Evolutionary conservation across 2,113 vertebrate species (phyloP), one percentile per base, ranked within the genome.

Genomic region (Seriola quinqueradiata): DNA sequence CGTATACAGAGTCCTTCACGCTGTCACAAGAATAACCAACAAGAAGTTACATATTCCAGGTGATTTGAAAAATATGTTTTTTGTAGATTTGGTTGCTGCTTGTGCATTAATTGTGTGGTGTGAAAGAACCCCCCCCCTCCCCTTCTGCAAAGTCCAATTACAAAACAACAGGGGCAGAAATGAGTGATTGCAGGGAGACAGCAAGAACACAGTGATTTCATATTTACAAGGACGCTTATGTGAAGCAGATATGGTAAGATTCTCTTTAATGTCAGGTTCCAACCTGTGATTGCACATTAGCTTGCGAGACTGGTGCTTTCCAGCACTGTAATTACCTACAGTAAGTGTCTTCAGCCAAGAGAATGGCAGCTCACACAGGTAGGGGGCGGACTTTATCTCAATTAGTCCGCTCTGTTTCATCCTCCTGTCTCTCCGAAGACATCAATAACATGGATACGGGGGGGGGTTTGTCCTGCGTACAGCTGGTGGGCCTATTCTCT

Each of bases 221-320:
- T 77, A 85, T 90, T 85, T 79, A 81, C 82, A 80, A 87, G 75
- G 76, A 74, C 34, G 65, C 90, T 88, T 83, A 79, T 78, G 77
- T 70, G 88, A 90, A 87, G 84, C 85, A 87, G 82, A 92, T 78
- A 73, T 77, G 76, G 78, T 66, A 40, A 81, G 81, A 84, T 81
- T 90, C 65, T 9, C 82, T 91, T 86, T 92, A 92, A 94, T 93
- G 85, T 84, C 81, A 88, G 89, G 84, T 86, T 90, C 86, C 75
- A 87, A 87, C 89, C 87, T 88, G 81, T 77, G 90, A 93, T 91
- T 92, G 92, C 91, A 89, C 84, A 90, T 93, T 91, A 92, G 76
- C 75, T 81, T 88, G 92, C 91, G 83, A 90, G 92, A 88, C 87
- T 78, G 86, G 55, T 74, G 74, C 84, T 79, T 83, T 71, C 67